Evolutionary conservation across 2,797 vertebrate species (phyloP).

Genomic region (Acanthornis magna): DNA sequence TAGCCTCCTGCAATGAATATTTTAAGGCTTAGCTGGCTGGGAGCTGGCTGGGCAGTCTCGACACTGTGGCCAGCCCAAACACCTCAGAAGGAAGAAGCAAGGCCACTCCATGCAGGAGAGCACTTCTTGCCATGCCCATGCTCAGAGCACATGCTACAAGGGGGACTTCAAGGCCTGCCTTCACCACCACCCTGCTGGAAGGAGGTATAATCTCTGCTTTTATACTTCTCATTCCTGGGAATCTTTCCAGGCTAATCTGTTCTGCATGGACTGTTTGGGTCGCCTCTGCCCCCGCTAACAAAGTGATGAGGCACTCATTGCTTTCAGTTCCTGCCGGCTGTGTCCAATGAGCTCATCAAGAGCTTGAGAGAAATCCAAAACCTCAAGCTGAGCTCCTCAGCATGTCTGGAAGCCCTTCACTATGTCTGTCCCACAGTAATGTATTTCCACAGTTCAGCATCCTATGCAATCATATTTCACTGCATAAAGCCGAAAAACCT

Average conservation of each 20-base stretch:
- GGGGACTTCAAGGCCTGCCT: background rate
- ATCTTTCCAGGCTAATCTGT: constrained; percentile 19
- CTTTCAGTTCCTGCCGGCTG: background rate
- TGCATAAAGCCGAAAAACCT: background rate
- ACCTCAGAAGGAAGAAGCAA: background rate
- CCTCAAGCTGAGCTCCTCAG: background rate
- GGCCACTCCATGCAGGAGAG: background rate
- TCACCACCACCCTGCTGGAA: background rate
- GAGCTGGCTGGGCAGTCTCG: background rate
- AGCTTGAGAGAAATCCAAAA: constrained; percentile 28
- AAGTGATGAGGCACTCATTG: background rate
- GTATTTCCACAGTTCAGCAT: background rate
- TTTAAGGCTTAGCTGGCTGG: background rate
- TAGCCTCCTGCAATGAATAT: background rate
- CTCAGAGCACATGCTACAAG: background rate
- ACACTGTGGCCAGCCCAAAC: background rate
- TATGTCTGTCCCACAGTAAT: background rate
- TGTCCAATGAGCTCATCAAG: constrained; percentile 20
- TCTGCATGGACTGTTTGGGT: background rate
- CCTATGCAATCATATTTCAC: background rate
- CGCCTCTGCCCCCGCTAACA: background rate
- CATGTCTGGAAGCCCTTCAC: background rate
- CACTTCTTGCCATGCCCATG: background rate
- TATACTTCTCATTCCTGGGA: background rate
- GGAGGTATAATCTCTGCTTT: background rate